Base-by-base conservation (phyloP, 2,113 vertebrate genomes). In the Xyliphius kryptos region DNA sequence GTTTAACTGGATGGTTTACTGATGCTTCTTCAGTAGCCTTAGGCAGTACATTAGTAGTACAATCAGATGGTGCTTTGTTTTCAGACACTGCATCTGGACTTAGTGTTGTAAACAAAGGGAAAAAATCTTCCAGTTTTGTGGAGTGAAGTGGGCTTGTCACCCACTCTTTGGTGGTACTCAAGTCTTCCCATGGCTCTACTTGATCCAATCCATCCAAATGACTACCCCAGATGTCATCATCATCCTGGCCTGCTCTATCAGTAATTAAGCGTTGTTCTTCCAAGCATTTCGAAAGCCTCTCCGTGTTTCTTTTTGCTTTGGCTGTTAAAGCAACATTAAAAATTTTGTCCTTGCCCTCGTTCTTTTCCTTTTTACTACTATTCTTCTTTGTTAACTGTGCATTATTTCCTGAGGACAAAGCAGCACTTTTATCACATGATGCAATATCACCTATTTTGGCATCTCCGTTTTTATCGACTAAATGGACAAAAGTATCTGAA, bases 111-210 rank as follows among this genome's bases (percentile, higher is more conserved):
- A 64, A 61, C 10, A 76, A 83, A 37, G 83, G 81, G 1, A 90
- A 86, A 37, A 83, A 56, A 48, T 89, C 85, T 72, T 91, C 91
- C 63, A 92, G 76, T 41, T 91, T 94, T 1, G 92, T 92, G 1
- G 92, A 94, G 75, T 98, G 95, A 9, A 98, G 89, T 1, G 95
- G 95, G 61, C 95, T 98, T 1, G 95, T 98, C 15, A 98, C 94
- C 95, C 95, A 98, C 66, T 93, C 90, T 64, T 92, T 91, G 61
- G 61, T 70, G 51, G 79, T 76, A 70, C 76, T 76, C 4, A 85
- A 48, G 54, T 97, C 93, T 53, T 98, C 95, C 92, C 93, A 97
- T 1, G 93, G 87, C 66, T 97, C 95, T 61, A 92, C 90, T 75
- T 91, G 80, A 73, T 98, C 94, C 69, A 95, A 83, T 63, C 89